Evolutionary conservation across 1,140 invertebrate genomes (phyloP).

Genomic region (Triops cancriformis): DNA sequence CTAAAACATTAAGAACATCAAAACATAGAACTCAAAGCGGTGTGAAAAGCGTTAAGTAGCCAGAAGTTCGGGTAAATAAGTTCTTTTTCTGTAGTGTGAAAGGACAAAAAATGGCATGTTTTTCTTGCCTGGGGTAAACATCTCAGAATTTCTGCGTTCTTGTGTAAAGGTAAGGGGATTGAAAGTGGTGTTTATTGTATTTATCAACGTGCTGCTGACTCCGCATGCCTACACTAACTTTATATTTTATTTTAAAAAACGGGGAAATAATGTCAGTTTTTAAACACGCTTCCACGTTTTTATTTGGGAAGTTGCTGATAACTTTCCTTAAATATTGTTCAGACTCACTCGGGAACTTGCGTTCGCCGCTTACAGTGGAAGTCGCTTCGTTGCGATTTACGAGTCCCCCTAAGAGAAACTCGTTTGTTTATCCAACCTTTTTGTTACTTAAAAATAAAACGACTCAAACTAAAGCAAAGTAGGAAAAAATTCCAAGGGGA

Average conservation of each 20-base stretch:
- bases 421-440: background rate
- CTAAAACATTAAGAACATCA: too few relatives aligned
- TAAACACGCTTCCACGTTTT: background rate
- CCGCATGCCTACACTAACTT: background rate
- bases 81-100: background rate
- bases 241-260: background rate
- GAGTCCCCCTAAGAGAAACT: background rate
- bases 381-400: background rate
- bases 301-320: conserved; percentile 6
- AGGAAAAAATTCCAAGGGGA: background rate
- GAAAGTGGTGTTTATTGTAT: background rate
- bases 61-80: too few relatives aligned
- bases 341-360: background rate
- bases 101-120: background rate
- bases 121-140: background rate
- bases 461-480: too few relatives aligned
- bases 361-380: background rate
- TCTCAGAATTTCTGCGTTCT: background rate
- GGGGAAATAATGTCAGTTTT: too few relatives aligned
- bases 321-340: background rate
- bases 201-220: background rate
- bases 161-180: background rate
- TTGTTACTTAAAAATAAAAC: too few relatives aligned
- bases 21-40: too few relatives aligned
- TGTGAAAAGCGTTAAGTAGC: too few relatives aligned